A percentile compares a stretch with the other conserved stretches of the same genome.
Evolutionary conservation across 2,797 vertebrate genomes (phyloP).

Genomic region (Numenius phaeopus): DNA sequence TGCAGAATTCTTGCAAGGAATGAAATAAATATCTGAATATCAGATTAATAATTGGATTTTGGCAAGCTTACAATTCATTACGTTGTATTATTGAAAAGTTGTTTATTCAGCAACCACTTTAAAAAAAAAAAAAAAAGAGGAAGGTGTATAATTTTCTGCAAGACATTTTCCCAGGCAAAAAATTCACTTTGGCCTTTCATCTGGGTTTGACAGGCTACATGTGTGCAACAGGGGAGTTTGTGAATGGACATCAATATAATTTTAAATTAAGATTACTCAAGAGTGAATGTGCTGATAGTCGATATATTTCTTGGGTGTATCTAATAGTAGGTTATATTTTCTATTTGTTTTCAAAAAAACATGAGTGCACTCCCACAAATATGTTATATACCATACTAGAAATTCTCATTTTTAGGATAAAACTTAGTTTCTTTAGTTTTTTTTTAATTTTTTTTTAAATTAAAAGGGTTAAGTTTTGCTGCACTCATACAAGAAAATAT

Average conservation of each 20-base stretch:
- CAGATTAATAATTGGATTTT: constrained; percentile 69
- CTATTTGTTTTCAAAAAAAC: neutral
- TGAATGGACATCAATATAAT: neutral
- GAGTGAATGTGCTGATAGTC: neutral
- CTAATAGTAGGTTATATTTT: neutral
- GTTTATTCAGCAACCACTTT: constrained; percentile 46
- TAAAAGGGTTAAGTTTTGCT: neutral
- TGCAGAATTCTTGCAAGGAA: constrained; percentile 53
- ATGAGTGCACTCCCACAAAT: neutral
- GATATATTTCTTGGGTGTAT: neutral
- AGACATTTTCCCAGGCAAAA: constrained; percentile 19
- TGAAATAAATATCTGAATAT: constrained; percentile 71
- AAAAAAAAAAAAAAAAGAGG: neutral
- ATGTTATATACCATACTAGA: neutral
- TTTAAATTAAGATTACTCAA: constrained; percentile 2
- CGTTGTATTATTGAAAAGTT: constrained; percentile 41
- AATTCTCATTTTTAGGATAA: neutral
- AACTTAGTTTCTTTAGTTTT: neutral
- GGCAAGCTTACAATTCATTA: constrained; percentile 41
- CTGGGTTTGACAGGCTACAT: neutral
- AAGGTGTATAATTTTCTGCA: neutral
- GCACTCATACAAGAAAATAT: neutral
- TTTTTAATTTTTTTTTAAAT: neutral
- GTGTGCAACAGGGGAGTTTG: neutral
- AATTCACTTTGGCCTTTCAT: neutral